A percentile compares a stretch with the other conserved stretches of the same genome.
Conservation (phyloP, 2,888 invertebrate genomes). For the Serripes groenlandicus region DNA sequence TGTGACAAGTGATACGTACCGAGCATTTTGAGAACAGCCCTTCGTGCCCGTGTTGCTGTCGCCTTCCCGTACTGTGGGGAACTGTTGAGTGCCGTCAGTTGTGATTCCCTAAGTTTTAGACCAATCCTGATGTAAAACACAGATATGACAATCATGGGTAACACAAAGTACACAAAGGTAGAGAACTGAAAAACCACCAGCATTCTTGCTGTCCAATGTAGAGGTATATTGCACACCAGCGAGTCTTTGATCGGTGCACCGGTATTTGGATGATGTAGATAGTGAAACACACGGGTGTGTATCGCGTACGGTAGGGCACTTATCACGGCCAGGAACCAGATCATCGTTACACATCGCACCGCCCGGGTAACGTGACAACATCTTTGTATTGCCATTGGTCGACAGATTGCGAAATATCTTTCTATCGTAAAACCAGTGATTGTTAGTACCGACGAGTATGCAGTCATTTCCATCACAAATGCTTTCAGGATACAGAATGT, state of each 20-base stretch:
- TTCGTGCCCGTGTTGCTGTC: constrained; percentile 70
- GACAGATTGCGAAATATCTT: constrained; percentile 95
- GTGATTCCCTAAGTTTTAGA: constrained; percentile 75
- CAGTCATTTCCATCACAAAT: constrained; percentile 89
- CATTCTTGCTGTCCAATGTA: constrained; percentile 75
- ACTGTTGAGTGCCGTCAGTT: constrained; percentile 44
- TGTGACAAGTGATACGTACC: constrained; percentile 72
- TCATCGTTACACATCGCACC: constrained; percentile 84
- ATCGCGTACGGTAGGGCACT: constrained; percentile 88
- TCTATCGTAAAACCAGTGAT: constrained; percentile 97
- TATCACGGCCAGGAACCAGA: constrained; percentile 92
- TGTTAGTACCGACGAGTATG: constrained; percentile 96
- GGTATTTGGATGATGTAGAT: constrained; percentile 70
- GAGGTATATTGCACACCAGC: constrained; percentile 81
- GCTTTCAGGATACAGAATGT: constrained; percentile 87
- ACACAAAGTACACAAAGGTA: constrained; percentile 93
- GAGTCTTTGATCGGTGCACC: constrained; percentile 76
- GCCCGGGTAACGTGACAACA: constrained; percentile 94
- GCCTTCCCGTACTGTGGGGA: constrained; percentile 63
- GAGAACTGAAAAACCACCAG: constrained; percentile 91
- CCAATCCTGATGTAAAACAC: constrained; percentile 89
- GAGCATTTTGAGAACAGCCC: constrained; percentile 82
- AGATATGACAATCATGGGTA: constrained; percentile 91
- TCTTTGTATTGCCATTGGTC: constrained; percentile 93
- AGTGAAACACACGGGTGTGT: constrained; percentile 81